Percentiles rank a stretch among this genome's conserved stretches.
phyloP scores from a whole-genome alignment of 2,888 invertebrate species.

The Drosophila anomalata region DNA sequence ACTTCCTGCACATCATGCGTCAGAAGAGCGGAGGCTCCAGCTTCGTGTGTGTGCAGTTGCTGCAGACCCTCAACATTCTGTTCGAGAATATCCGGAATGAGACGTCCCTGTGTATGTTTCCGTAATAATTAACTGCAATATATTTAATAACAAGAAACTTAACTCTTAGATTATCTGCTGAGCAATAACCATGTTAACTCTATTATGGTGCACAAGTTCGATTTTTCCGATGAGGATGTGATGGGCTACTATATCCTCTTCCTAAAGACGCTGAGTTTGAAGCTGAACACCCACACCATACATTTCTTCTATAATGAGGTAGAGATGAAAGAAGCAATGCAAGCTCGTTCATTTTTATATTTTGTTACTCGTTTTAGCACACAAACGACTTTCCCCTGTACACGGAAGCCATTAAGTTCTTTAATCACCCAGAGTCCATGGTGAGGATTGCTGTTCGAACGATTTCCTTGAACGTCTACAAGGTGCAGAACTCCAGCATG shows the following conservation, averaged over 20 bases:
- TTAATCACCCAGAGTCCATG: conserved; percentile 99
- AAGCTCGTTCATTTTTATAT: neutral
- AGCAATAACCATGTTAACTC: conserved; percentile 99
- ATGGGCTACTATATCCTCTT: conserved; percentile 99
- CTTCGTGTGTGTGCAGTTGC: conserved; percentile 97
- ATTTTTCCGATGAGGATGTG: conserved; percentile 99
- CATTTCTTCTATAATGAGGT: conserved; percentile 99
- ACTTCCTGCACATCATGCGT: conserved; percentile 98
- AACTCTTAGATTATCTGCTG: conserved; percentile 94
- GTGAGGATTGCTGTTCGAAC: conserved; percentile 99
- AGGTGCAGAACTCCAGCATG: conserved; percentile 97
- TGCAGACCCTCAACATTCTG: conserved; percentile 98
- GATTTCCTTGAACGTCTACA: conserved; percentile 97
- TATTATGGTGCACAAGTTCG: conserved; percentile 99
- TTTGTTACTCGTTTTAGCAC: conserved; percentile 85
- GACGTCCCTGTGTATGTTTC: conserved; percentile 94
- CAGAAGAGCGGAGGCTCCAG: conserved; percentile 97
- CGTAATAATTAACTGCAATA: neutral
- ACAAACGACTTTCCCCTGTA: conserved; percentile 99
- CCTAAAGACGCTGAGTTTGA: conserved; percentile 98
- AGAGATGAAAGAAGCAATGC: neutral
- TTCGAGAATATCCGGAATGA: conserved; percentile 99
- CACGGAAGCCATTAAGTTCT: conserved; percentile 99
- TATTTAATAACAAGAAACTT: too few species aligned
- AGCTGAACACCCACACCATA: conserved; percentile 98